phyloP scores from a whole-genome alignment of 2,888 invertebrate genomes.

The Fabriciana adippe region DNA sequence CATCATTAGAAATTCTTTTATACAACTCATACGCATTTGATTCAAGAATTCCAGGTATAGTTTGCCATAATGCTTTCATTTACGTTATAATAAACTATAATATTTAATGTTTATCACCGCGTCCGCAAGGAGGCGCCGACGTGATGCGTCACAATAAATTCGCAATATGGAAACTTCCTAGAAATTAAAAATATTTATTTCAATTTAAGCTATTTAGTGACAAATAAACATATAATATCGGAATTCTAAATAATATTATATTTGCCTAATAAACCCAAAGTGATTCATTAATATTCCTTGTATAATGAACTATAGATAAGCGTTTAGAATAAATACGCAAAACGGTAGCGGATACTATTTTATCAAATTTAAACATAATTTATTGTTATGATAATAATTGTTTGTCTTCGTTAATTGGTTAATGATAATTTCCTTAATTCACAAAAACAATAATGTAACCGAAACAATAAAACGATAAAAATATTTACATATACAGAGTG shows the following conservation, averaged over 20 bases:
- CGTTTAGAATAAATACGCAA: slow-evolving; percentile 13
- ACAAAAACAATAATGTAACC: slow-evolving; percentile 2
- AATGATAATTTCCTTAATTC: slow-evolving; percentile 9
- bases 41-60: slow-evolving; percentile 30
- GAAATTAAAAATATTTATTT: slow-evolving; percentile 49
- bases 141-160: slow-evolving; percentile 39
- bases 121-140: slow-evolving; percentile 41
- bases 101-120: slow-evolving; percentile 44
- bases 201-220: slow-evolving; percentile 48
- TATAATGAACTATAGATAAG: slow-evolving; percentile 15
- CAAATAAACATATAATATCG: slow-evolving; percentile 49
- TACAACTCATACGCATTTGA: slow-evolving; percentile 13
- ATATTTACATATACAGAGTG: too few species aligned
- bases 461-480: slow-evolving; percentile 6
- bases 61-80: slow-evolving; percentile 40
- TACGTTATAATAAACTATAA: slow-evolving; percentile 43
- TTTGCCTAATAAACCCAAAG: slow-evolving; percentile 46
- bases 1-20: neutral
- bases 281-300: slow-evolving; percentile 50
- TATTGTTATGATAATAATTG: slow-evolving; percentile 18
- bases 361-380: slow-evolving; percentile 14
- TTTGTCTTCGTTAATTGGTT: slow-evolving; percentile 11
- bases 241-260: slow-evolving; percentile 45
- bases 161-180: slow-evolving; percentile 39
- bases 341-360: slow-evolving; percentile 12